Percentiles rank a stretch among this genome's conserved stretches.
These are phyloP conservation scores for Rousettus leschenaultii DNA, from an alignment of 2,113 vertebrate species.

Conservation along the genomic window DNA sequence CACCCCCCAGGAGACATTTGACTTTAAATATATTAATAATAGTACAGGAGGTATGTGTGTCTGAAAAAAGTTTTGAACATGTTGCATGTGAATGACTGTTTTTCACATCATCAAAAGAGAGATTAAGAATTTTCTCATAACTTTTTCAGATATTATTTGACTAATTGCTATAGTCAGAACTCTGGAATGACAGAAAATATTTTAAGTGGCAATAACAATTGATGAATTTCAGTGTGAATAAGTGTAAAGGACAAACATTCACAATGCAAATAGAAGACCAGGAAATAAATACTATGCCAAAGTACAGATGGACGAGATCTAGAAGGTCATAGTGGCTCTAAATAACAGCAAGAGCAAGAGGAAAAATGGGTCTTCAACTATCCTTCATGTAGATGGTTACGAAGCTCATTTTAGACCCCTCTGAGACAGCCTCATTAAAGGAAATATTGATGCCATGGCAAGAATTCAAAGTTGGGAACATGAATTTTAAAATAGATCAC, in stretches of 20 bases:
- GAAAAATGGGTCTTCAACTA: neutral
- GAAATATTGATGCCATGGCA: neutral
- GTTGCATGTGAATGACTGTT: neutral
- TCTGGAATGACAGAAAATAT: neutral
- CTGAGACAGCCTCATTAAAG: neutral
- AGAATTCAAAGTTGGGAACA: neutral
- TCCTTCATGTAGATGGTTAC: neutral
- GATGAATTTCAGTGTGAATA: neutral
- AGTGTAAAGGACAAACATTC: neutral
- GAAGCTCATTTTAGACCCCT: neutral
- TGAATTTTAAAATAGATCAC: neutral
- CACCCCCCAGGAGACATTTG: neutral
- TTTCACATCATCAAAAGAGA: neutral
- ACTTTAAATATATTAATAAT: neutral
- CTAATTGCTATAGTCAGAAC: neutral
- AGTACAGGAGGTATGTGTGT: neutral
- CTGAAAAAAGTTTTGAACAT: neutral
- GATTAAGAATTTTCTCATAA: neutral
- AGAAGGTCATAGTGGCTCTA: neutral
- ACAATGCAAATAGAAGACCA: neutral
- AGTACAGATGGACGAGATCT: neutral
- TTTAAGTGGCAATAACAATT: neutral
- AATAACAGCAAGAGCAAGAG: neutral
- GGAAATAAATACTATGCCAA: neutral
- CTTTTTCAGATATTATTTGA: neutral